phyloP scores from a whole-genome alignment of 2,888 invertebrate genomes.

The Plebejus anna region DNA sequence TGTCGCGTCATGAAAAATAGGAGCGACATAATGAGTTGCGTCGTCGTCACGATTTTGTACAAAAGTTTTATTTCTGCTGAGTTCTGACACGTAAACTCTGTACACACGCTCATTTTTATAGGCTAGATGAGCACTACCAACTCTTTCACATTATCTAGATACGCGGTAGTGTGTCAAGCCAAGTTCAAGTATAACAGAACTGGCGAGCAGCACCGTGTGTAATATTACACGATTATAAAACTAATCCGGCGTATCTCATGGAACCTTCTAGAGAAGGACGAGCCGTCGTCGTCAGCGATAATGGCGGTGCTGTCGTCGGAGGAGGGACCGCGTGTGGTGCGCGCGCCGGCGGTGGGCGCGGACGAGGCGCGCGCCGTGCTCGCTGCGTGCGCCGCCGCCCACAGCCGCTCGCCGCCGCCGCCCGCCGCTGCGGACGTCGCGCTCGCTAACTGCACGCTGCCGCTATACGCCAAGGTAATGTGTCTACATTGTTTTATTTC shows the following conservation, averaged over 20 bases:
- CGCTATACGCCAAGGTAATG: constrained; percentile 84
- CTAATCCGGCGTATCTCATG: neutral
- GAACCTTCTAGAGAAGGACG: constrained; percentile 57
- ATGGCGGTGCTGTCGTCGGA: constrained; percentile 75
- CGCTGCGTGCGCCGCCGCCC: constrained; percentile 64
- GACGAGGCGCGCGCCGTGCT: constrained; percentile 68
- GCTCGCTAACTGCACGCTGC: constrained; percentile 83
- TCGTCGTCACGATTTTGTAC: too few species aligned
- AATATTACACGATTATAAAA: too few species aligned
- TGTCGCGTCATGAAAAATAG: too few species aligned
- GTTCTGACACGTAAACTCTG: too few species aligned
- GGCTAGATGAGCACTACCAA: too few species aligned
- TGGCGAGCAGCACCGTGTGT: too few species aligned
- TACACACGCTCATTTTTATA: too few species aligned
- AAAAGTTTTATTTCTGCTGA: too few species aligned
- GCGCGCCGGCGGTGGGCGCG: constrained; percentile 65
- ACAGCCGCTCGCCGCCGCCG: constrained; percentile 78
- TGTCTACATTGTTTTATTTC: neutral
- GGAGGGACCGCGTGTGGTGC: constrained; percentile 64
- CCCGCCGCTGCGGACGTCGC: constrained; percentile 79
- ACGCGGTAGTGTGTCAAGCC: too few species aligned
- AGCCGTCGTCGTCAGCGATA: constrained; percentile 70
- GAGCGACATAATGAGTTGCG: too few species aligned
- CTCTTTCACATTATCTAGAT: too few species aligned
- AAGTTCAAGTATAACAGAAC: too few species aligned